These are phyloP conservation scores for Antheraea mylitta DNA, from an alignment of 1,140 invertebrate species.

Conservation along the genomic window DNA sequence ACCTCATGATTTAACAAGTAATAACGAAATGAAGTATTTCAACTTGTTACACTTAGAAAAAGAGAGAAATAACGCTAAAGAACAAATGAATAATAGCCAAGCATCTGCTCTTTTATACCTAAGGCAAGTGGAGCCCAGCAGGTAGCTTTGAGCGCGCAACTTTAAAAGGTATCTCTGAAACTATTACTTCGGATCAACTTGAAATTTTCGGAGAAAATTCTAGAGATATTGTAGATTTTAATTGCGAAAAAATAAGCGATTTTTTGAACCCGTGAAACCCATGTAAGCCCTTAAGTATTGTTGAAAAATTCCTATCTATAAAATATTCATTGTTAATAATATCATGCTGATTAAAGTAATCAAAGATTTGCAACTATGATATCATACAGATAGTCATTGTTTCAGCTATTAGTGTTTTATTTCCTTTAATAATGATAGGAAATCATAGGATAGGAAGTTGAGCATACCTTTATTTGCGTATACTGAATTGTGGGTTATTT, in stretches of 20 bases:
- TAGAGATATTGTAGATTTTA: slow-evolving; percentile 10
- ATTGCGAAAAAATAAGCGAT: neutral
- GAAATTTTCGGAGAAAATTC: slow-evolving; percentile 11
- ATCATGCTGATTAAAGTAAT: too few relatives aligned
- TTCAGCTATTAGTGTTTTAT: too few relatives aligned
- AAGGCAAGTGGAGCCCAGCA: neutral
- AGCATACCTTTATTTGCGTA: too few relatives aligned
- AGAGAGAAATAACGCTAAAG: neutral
- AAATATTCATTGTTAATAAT: too few relatives aligned
- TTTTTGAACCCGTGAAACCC: slow-evolving; percentile 10
- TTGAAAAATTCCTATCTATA: too few relatives aligned
- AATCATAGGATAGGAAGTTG: too few relatives aligned
- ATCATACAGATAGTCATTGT: too few relatives aligned
- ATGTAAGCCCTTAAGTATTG: slow-evolving; percentile 6
- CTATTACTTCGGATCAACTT: slow-evolving; percentile 11
- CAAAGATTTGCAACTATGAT: too few relatives aligned
- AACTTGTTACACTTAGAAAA: too few relatives aligned
- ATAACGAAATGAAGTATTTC: slow-evolving; percentile 9
- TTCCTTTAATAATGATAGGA: too few relatives aligned
- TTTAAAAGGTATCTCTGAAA: slow-evolving; percentile 9
- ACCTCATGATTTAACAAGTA: neutral
- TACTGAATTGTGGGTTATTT: too few relatives aligned
- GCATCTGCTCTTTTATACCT: neutral
- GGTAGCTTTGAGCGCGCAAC: neutral
- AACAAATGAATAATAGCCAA: slow-evolving; percentile 3